These are phyloP conservation scores for Misgurnus mizolepis DNA, from an alignment of 2,113 vertebrate genomes.

Conservation along the genomic window DNA sequence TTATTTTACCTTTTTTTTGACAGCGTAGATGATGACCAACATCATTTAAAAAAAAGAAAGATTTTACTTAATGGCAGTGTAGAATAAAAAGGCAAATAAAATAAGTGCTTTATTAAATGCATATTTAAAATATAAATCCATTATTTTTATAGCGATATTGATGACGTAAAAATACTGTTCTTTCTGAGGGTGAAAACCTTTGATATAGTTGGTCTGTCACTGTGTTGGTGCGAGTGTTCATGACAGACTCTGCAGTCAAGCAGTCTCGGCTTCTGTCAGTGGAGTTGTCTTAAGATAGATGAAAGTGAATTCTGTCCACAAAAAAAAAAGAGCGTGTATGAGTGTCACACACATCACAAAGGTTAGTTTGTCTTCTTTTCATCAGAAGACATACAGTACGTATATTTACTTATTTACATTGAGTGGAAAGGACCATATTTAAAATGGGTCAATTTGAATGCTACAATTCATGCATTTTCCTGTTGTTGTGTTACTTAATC, in stretches of 20 bases:
- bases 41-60: too few species aligned
- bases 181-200: constrained; percentile 50
- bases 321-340: constrained; percentile 41
- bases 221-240: constrained; percentile 55
- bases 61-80: too few species aligned
- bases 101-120: constrained; percentile 32
- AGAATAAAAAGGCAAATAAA: too few species aligned
- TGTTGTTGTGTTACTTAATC: not conserved
- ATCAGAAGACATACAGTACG: constrained; percentile 36
- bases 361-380: constrained; percentile 33
- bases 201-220: constrained; percentile 61
- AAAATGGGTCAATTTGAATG: constrained; percentile 29
- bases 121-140: constrained; percentile 21
- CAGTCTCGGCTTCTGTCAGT: constrained; percentile 48
- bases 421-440: constrained; percentile 9
- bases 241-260: constrained; percentile 53
- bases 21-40: too few species aligned
- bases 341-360: constrained; percentile 47
- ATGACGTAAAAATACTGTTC: constrained; percentile 54
- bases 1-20: too few species aligned
- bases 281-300: constrained; percentile 65
- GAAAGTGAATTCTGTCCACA: constrained; percentile 66
- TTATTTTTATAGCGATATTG: constrained; percentile 43
- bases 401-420: not conserved
- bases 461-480: not conserved